Evolutionary conservation across 37 sponge, comb jelly and placozoan species (phyloP).

Genomic region (Bolinopsis microptera): DNA sequence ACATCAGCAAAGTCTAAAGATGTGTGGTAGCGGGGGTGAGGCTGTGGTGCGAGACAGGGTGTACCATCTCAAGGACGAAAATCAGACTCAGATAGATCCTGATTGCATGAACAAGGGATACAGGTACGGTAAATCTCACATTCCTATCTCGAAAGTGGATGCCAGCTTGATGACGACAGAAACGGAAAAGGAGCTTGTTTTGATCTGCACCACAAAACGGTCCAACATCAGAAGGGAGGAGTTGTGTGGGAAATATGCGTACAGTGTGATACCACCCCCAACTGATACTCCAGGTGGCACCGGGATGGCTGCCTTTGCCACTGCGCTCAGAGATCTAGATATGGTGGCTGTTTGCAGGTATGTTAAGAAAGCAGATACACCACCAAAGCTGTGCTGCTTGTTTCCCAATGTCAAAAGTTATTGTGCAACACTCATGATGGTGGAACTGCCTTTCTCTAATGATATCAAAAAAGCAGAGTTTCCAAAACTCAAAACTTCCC

Average conservation of each 20-base stretch:
- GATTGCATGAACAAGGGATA: conserved; percentile 66
- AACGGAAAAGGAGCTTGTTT: conserved; percentile 31
- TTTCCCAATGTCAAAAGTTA: conserved; percentile 9
- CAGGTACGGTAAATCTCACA: conserved; percentile 24
- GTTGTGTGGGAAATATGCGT: neutral
- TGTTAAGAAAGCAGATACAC: neutral
- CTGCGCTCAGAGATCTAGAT: conserved; percentile 51
- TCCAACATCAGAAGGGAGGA: conserved; percentile 46
- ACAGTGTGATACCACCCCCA: neutral
- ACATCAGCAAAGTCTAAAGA: neutral
- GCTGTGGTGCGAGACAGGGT: conserved; percentile 10
- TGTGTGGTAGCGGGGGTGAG: conserved; percentile 32
- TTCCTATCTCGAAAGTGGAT: conserved; percentile 62
- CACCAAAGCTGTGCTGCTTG: conserved; percentile 2
- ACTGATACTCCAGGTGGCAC: neutral
- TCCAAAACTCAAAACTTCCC: neutral
- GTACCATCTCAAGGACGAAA: conserved; percentile 33
- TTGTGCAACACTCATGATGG: conserved; percentile 16
- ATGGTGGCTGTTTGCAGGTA: conserved; percentile 58
- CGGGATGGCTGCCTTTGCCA: conserved; percentile 46
- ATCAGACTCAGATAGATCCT: conserved; percentile 38
- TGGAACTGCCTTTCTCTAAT: conserved; percentile 15
- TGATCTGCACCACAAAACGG: conserved; percentile 49
- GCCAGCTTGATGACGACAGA: conserved; percentile 10
- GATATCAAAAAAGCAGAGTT: conserved; percentile 20